Evolutionary conservation across 2,113 vertebrate genomes (phyloP).

Genomic region (Girardinichthys multiradiatus): DNA sequence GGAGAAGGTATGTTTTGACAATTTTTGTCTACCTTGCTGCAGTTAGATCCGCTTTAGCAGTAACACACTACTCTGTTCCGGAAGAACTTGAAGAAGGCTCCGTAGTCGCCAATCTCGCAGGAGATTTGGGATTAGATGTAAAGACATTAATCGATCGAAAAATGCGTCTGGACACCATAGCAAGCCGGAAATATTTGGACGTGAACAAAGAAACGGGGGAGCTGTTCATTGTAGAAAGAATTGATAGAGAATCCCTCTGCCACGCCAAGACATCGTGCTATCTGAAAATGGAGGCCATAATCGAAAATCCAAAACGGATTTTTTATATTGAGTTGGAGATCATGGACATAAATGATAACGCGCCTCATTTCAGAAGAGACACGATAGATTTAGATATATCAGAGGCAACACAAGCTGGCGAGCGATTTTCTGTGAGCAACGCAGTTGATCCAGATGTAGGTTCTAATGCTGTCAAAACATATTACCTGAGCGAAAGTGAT

Average conservation of each 20-base stretch:
- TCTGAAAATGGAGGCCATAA: neutral
- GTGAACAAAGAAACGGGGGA: conserved; percentile 83
- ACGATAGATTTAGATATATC: conserved; percentile 75
- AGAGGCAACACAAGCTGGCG: conserved; percentile 52
- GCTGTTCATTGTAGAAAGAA: conserved; percentile 77
- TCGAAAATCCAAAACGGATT: conserved; percentile 14
- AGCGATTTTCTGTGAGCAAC: conserved; percentile 73
- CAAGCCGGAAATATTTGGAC: conserved; percentile 77
- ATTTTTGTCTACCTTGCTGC: neutral
- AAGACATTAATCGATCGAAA: conserved; percentile 64
- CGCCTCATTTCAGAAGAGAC: conserved; percentile 55
- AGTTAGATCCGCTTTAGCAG: conserved; percentile 10
- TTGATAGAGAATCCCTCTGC: conserved; percentile 73
- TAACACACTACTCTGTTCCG: conserved; percentile 73
- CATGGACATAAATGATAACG: conserved; percentile 43
- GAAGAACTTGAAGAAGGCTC: conserved; percentile 82
- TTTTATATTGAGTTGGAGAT: conserved; percentile 26
- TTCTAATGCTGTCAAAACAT: conserved; percentile 57
- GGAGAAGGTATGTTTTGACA: conserved; percentile 27
- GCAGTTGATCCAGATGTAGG: conserved; percentile 75
- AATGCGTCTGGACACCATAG: conserved; percentile 60
- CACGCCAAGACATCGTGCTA: neutral
- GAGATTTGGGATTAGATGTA: conserved; percentile 78
- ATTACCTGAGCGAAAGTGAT: conserved; percentile 64
- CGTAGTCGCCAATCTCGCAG: conserved; percentile 78